phyloP scores from a whole-genome alignment of 2,113 vertebrate species.

The Manacus vitellinus region DNA sequence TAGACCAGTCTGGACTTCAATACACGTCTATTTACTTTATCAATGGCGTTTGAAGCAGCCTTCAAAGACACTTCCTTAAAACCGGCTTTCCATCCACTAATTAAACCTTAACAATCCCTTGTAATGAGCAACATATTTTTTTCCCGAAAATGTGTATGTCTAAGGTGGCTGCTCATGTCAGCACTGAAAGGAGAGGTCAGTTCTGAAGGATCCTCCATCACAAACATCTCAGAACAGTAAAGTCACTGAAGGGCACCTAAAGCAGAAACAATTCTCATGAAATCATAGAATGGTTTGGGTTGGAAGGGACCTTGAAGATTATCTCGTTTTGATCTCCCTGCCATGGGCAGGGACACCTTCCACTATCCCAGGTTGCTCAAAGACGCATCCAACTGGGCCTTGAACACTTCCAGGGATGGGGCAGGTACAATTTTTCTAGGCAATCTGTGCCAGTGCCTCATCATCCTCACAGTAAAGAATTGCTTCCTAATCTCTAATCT shows the following conservation, averaged over 20 bases:
- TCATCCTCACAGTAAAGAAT: neutral
- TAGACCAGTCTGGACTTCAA: neutral
- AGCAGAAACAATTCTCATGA: conserved; percentile 1
- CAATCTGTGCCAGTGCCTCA: neutral
- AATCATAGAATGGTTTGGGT: neutral
- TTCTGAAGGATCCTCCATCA: conserved; percentile 29
- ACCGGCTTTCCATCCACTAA: conserved; percentile 31
- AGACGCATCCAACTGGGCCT: neutral
- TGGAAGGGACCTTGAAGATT: neutral
- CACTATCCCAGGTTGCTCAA: neutral
- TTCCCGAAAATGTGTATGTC: neutral
- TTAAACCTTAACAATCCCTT: conserved; percentile 40
- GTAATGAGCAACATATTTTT: conserved; percentile 5
- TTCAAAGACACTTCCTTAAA: conserved; percentile 47
- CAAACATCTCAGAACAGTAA: conserved; percentile 24
- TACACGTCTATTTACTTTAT: neutral
- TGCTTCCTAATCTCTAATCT: neutral
- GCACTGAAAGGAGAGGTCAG: neutral
- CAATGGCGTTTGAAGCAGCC: conserved; percentile 16
- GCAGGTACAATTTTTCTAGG: neutral
- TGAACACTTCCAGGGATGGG: neutral
- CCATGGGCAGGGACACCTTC: neutral
- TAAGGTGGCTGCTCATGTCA: neutral
- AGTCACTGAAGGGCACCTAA: conserved; percentile 7
- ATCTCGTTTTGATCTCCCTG: neutral